phyloP scores from a whole-genome alignment of 2,797 vertebrate genomes.

The Smutsia gigantea region DNA sequence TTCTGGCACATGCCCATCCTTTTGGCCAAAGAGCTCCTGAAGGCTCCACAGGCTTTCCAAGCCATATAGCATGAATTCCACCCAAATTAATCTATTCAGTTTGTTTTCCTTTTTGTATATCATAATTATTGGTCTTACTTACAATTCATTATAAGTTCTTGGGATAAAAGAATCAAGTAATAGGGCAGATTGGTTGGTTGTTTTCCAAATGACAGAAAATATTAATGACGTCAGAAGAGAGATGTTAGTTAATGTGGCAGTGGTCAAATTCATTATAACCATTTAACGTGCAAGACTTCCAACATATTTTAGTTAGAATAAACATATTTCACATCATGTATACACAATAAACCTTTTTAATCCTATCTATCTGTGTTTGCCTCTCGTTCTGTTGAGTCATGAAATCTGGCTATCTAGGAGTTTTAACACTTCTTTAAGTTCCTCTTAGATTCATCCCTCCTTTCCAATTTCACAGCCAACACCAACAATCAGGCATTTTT shows the following conservation, averaged over 20 bases:
- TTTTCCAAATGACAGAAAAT: neutral
- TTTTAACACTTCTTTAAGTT: conserved; percentile 24
- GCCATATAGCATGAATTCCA: neutral
- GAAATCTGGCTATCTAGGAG: neutral
- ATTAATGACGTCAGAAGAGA: conserved; percentile 13
- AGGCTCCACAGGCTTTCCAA: conserved; percentile 52
- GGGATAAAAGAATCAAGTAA: neutral
- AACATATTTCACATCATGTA: neutral
- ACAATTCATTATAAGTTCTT: conserved; percentile 16
- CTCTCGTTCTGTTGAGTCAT: neutral
- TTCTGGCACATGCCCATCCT: neutral
- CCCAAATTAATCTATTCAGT: neutral
- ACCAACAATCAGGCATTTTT: neutral
- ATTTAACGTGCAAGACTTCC: neutral
- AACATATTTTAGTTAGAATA: neutral
- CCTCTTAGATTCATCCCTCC: neutral
- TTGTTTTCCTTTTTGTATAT: conserved; percentile 24
- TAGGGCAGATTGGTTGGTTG: neutral
- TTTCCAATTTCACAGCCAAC: neutral
- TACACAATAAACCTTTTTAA: neutral
- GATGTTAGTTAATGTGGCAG: conserved; percentile 32
- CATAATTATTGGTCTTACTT: conserved; percentile 15
- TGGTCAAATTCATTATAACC: conserved; percentile 23
- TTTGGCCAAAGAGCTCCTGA: neutral
- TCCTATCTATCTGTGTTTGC: neutral